phyloP scores from a whole-genome alignment of 2,113 vertebrate species.

The Xenopus laevis region DNA sequence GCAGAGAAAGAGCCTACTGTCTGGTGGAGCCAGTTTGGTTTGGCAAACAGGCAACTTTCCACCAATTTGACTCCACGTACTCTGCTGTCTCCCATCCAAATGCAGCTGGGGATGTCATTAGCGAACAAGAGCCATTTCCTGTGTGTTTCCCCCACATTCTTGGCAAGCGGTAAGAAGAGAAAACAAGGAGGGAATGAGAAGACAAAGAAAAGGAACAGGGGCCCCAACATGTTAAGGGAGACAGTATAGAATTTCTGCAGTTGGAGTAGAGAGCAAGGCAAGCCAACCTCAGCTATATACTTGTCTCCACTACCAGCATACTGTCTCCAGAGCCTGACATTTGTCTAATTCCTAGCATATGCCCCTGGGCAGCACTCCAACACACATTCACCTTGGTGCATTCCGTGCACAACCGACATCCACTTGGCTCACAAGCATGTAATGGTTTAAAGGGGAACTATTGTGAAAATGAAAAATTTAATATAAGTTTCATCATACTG shows the following conservation, averaged over 20 bases:
- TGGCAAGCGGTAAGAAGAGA: constrained; percentile 57
- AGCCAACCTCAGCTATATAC: too few relatives aligned
- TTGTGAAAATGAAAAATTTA: too few relatives aligned
- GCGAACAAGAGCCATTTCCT: constrained; percentile 71
- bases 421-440: too few relatives aligned
- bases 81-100: constrained; percentile 58
- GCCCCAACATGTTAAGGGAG: constrained; percentile 48
- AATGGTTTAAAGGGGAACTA: too few relatives aligned
- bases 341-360: too few relatives aligned
- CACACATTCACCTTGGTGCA: too few relatives aligned
- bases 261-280: too few relatives aligned
- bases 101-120: constrained; percentile 63
- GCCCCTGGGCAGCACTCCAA: too few relatives aligned
- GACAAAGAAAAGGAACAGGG: constrained; percentile 55
- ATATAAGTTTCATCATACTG: too few relatives aligned
- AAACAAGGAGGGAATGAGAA: constrained; percentile 50
- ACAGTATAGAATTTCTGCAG: constrained; percentile 7
- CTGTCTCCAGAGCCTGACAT: too few relatives aligned
- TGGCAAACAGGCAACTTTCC: constrained; percentile 68
- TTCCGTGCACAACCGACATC: too few relatives aligned
- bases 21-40: constrained; percentile 62
- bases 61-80: constrained; percentile 54
- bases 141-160: constrained; percentile 58
- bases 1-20: constrained; percentile 59
- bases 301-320: too few relatives aligned